A percentile compares a stretch with the other conserved stretches of the same genome.
These are phyloP conservation scores for Ephialtes manifestator DNA, from an alignment of 2,888 invertebrate species.

Conservation along the genomic window DNA sequence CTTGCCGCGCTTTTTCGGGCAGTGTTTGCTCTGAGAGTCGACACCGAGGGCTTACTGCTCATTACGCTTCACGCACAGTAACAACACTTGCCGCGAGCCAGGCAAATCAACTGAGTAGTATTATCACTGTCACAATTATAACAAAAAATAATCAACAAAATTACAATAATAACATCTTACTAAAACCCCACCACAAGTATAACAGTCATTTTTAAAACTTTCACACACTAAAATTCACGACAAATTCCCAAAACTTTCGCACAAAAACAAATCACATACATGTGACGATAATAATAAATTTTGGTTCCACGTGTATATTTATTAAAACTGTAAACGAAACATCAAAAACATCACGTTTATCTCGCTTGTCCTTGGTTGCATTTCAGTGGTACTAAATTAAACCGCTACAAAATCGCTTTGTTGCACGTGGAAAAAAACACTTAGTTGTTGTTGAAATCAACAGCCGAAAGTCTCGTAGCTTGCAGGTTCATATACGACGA, in stretches of 20 bases:
- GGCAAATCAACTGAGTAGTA: background rate
- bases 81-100: background rate
- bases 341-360: background rate
- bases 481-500: background rate
- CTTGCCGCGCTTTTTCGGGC: slow-evolving; percentile 56
- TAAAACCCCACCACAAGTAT: background rate
- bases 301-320: background rate
- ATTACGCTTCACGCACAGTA: slow-evolving; percentile 57
- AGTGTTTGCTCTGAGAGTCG: slow-evolving; percentile 59
- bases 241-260: background rate
- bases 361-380: background rate
- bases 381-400: background rate
- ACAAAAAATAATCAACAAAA: background rate
- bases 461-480: background rate
- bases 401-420: background rate
- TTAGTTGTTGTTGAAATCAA: background rate
- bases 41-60: slow-evolving; percentile 69
- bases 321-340: background rate
- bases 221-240: background rate
- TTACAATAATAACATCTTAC: background rate
- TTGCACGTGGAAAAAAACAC: background rate
- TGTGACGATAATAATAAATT: background rate
- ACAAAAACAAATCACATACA: background rate
- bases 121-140: background rate
- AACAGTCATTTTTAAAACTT: background rate